Base-by-base conservation (phyloP, 2,888 invertebrate species). In the Himalopsyche kuldschensis region DNA sequence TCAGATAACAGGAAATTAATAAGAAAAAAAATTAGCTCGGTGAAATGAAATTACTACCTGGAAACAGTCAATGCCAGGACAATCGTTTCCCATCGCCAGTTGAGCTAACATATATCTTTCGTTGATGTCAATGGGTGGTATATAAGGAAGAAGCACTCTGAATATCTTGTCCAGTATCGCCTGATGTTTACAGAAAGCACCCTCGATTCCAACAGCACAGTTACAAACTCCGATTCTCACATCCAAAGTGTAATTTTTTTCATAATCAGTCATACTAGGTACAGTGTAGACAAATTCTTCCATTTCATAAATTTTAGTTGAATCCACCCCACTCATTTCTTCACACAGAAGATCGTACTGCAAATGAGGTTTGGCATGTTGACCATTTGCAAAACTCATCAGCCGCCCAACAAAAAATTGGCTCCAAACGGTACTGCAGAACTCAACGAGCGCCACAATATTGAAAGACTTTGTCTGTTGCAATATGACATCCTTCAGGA, bases 11-110 rank as follows among this genome's bases (percentile, higher is more conserved):
- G 15, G 15, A 41, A 11, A 15, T 15, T 41, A 15, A 4, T 15
- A 41, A 15, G 41, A 41, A 41, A 63, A 55, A 55, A 35, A 77
- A 78, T 81, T 79, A 79, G 48, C 20, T 77, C 77, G 78, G 48
- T 82, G 32, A 80, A 46, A 41, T 41, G 3, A 41, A 41, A 11
- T 41, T 10, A 35, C 10, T 55, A 55, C 55, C 55, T 55, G 55
- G 4, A 55, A 55, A 20, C 4, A 6, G 55, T 55, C 55, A 55
- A 55, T 55, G 5, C 55, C 55, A 0, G 55, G 55, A 20, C 55
- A 55, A 55, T 55, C 55, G 5, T 24, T 55, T 55, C 55, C 55
- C 55, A 55, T 6, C 1, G 55, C 55, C n/a, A 55, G 15, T 24
- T 55, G 55, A 24, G 55, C 55, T 24, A 55, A 24, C 55, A 55